Evolutionary conservation across 2,113 vertebrate genomes (phyloP), one percentile per base, ranked within the genome.

Genomic region (Thunnus maccoyii): DNA sequence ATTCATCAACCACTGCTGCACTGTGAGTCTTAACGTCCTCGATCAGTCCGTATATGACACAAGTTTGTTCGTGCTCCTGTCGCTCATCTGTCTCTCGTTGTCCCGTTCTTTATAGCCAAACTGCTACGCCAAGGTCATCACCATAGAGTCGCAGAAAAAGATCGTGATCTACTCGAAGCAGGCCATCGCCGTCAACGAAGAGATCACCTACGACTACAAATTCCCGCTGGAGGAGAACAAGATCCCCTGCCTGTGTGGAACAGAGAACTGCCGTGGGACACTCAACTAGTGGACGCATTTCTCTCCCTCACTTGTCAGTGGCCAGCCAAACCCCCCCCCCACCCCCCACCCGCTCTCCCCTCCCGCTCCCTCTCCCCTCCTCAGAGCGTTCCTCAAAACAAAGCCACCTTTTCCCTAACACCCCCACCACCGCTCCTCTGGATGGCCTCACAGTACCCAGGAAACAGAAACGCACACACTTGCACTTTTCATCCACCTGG

Each of bases 91-190:
- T 30, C 12, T 70, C 20, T 47, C 7, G 0, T 30, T 44, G 1
- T 22, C 32, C 44, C 30, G 46, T 18, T 56, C 20, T 58, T 18
- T 76, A 0, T 73, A 99, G 98, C 98, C 98, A 72, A 99, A 97
- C 91, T 99, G 98, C 91, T 99, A 99, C 0, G 97, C 98, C 86
- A 99, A 99, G 95, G 97, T 99, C 4, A 99, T 99, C 95, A 98
- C 97, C 89, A 97, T 99, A 7, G 97, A 99, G 92, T 96, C 97
- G 2, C 97, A 99, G 95, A 99, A 99, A 90, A 98, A 98, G 89
- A 99, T 99, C 0, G 97, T 99, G 69, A 99, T 99, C 88, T 99
- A 99, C 94, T 99, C 97, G 0, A 99, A 99, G 93, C 98, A 99
- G 92, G 89, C 97, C 3, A 99, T 99, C 5, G 95, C 96, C 0